Base-by-base conservation (phyloP, 2,797 vertebrate genomes). In the Darevskia mixta region DNA sequence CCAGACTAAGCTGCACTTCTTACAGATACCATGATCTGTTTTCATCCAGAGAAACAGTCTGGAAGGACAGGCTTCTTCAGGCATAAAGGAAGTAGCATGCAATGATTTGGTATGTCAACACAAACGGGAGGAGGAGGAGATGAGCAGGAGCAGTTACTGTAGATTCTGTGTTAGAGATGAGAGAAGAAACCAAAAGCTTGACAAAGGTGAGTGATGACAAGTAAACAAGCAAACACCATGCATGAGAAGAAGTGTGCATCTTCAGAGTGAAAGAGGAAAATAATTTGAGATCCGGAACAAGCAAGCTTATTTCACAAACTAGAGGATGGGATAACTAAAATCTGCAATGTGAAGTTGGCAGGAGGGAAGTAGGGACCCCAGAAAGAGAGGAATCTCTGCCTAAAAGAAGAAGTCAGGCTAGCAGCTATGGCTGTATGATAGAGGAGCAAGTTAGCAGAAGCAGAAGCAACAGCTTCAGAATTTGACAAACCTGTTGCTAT, bases 401-500 rank as follows among this genome's bases (percentile, higher is more conserved):
- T 58, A 45, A 79, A 83, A 17, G 10, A 67, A 86, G 43, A 85
- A 80, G 32, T 55, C 78, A 67, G 13, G 69, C 13, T 67, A 66
- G 10, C 17, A 69, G 58, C 27, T 86, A 49, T 29, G 29, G 23
- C 20, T 7, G 20, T 55, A 6, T 35, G 32, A 72, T 3, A 75
- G 11, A 73, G 64, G 64, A 84, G 23, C 17, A 55, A 82, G 41
- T 35, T 25, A 75, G 41, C 58, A 76, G 25, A 81, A 76, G 76
- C 29, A 41, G 27, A 29, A 55, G 58, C 83, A 81, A 38, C 17
- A 32, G 45, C 35, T 78, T 79, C 82, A 79, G 72, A 72, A 41
- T 67, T 76, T 71, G 71, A 61, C 88, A 86, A 85, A 89, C 83
- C 58, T 86, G 88, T 89, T 89, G 78, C 88, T 81, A 89, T 81